phyloP scores from a whole-genome alignment of 2,797 vertebrate species.

The Schizopygopsis malacanthus region DNA sequence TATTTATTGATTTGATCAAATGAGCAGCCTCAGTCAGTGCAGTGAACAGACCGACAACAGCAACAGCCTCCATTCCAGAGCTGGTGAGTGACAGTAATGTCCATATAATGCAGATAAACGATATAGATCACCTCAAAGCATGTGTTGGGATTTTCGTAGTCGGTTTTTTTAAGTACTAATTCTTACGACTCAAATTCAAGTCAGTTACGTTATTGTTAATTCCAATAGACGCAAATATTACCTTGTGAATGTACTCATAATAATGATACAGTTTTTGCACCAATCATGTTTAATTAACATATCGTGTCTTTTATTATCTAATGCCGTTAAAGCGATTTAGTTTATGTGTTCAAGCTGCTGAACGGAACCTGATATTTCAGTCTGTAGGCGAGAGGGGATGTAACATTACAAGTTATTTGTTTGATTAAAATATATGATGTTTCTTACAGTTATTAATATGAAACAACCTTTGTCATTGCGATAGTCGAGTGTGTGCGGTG shows the following conservation, averaged over 20 bases:
- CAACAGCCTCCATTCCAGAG: slow-evolving; percentile 54
- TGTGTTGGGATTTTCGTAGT: background rate
- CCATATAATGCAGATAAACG: background rate
- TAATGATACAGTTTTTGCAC: background rate
- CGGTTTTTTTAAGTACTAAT: background rate
- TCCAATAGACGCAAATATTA: background rate
- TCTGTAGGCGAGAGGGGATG: background rate
- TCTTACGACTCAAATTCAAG: background rate
- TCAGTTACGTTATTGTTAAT: background rate
- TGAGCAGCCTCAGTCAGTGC: slow-evolving; percentile 46
- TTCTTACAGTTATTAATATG: background rate
- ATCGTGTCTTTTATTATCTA: background rate
- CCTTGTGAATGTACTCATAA: background rate
- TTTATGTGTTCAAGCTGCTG: background rate
- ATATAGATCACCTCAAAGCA: background rate
- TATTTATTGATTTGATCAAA: slow-evolving; percentile 37
- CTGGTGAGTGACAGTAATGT: slow-evolving; percentile 52
- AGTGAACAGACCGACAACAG: slow-evolving; percentile 45
- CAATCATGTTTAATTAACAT: background rate
- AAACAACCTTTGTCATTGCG: background rate
- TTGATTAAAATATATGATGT: background rate
- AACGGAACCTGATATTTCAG: background rate
- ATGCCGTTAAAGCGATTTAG: background rate
- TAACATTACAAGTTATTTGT: background rate
- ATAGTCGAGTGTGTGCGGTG: background rate